A percentile compares a stretch with the other conserved stretches of the same genome.
These are phyloP conservation scores for Xanthorhoe spadicearia DNA, from an alignment of 2,888 invertebrate genomes.

Conservation along the genomic window DNA sequence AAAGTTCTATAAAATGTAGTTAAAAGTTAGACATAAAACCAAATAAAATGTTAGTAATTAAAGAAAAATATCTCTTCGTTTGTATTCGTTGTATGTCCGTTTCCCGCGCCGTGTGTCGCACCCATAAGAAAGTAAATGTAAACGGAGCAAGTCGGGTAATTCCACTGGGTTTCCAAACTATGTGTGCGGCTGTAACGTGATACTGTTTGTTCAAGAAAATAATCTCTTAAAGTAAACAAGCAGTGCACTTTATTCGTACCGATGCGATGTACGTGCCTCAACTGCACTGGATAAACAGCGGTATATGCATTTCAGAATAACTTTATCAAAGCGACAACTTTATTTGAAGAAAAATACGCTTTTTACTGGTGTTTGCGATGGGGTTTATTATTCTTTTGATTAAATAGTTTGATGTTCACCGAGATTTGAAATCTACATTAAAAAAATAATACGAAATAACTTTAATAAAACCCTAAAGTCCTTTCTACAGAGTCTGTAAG, in stretches of 20 bases:
- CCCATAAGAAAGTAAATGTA: constrained; percentile 63
- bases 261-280: constrained; percentile 62
- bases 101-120: constrained; percentile 47
- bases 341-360: constrained; percentile 36
- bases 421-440: neutral
- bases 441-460: neutral
- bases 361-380: constrained; percentile 19
- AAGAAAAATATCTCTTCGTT: neutral
- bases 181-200: constrained; percentile 63
- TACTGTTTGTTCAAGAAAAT: constrained; percentile 74
- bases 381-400: constrained; percentile 3
- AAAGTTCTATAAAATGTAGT: too few species aligned
- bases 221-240: constrained; percentile 76
- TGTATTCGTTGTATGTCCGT: constrained; percentile 10
- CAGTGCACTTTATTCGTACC: constrained; percentile 71
- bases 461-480: neutral
- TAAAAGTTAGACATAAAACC: too few species aligned
- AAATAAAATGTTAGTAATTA: too few species aligned
- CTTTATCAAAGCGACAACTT: constrained; percentile 43
- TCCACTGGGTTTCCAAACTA: constrained; percentile 63
- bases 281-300: constrained; percentile 47
- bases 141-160: constrained; percentile 66
- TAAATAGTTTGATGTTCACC: neutral
- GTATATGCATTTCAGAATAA: constrained; percentile 39
- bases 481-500: neutral